A percentile compares a stretch with the other conserved stretches of the same genome.
Conservation (phyloP, 2,113 vertebrate species). For the Motacilla alba region DNA sequence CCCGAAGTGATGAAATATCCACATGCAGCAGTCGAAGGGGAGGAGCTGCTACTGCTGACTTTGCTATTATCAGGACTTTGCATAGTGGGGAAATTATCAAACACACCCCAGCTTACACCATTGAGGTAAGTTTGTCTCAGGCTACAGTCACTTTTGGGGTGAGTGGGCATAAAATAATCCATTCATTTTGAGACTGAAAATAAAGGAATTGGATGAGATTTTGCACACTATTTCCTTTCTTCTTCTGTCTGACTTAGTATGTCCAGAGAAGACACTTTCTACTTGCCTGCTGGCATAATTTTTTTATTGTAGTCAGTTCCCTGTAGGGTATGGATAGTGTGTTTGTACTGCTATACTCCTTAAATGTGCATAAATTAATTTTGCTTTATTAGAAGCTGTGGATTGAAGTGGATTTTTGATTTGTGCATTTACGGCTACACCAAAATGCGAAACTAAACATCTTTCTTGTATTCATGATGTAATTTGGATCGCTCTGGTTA, state of each 20-base stretch:
- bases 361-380: neutral
- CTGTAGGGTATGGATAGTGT: neutral
- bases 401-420: neutral
- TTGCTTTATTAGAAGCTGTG: neutral
- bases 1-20: constrained; percentile 61
- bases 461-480: neutral
- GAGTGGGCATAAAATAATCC: neutral
- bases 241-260: neutral
- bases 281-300: neutral
- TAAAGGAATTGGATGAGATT: neutral
- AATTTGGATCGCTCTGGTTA: neutral
- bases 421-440: neutral
- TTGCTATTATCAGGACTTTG: constrained; percentile 74
- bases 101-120: constrained; percentile 80
- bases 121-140: constrained; percentile 80
- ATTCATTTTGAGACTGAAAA: neutral
- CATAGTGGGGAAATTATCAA: constrained; percentile 79
- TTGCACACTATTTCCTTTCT: neutral
- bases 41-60: constrained; percentile 71
- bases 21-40: constrained; percentile 58
- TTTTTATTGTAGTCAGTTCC: neutral
- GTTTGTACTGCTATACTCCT: neutral
- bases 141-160: neutral
- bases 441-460: neutral
- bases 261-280: neutral